Percentiles rank a stretch among this genome's conserved stretches.
Evolutionary conservation across 2,113 vertebrate species (phyloP).

Genomic region (Pipra filicauda): DNA sequence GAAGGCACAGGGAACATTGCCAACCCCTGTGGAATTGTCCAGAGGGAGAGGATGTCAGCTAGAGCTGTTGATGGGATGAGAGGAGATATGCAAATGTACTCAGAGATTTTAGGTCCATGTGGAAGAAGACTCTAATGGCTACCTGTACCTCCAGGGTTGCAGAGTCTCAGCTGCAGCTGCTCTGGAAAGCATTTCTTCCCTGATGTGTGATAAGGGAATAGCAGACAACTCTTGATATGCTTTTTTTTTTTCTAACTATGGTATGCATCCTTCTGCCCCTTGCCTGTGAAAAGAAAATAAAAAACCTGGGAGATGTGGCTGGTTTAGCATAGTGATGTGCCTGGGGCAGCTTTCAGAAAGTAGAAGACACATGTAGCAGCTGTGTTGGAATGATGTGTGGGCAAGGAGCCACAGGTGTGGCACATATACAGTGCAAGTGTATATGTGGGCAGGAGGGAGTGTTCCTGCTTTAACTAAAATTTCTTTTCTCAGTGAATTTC

Average conservation of each 20-base stretch:
- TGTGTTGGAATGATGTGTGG: background rate
- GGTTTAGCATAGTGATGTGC: background rate
- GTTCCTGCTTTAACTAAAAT: background rate
- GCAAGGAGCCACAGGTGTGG: background rate
- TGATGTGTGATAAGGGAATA: background rate
- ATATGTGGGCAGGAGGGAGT: rapidly evolving
- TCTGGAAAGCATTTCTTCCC: background rate
- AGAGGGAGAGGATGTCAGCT: background rate
- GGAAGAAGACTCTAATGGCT: background rate
- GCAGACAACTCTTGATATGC: background rate
- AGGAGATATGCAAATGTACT: background rate
- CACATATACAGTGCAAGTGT: rapidly evolving
- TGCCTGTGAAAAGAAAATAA: background rate
- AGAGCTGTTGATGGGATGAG: background rate
- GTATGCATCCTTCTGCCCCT: background rate
- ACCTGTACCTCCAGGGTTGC: background rate
- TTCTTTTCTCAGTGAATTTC: background rate
- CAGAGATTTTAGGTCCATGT: background rate
- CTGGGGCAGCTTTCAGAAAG: background rate
- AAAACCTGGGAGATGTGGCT: background rate
- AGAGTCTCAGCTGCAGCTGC: background rate
- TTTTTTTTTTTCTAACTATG: background rate
- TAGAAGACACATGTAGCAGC: rapidly evolving
- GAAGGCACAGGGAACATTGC: background rate
- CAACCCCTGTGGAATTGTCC: background rate